Base-by-base conservation (phyloP, 2,797 vertebrate species). In the Microctenopoma stevenorrisi region DNA sequence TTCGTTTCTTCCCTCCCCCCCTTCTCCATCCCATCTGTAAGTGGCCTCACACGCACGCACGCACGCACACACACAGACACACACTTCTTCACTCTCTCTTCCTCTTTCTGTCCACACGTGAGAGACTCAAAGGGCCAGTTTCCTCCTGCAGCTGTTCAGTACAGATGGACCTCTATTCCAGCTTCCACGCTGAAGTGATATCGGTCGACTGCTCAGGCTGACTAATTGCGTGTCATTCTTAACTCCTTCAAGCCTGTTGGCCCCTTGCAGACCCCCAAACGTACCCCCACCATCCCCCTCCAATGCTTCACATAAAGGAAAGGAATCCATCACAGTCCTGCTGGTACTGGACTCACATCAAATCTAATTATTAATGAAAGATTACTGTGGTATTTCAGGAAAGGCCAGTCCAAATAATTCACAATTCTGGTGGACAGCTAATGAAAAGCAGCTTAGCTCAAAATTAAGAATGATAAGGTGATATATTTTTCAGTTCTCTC, bases 201-300 rank as follows among this genome's bases (percentile, higher is more conserved):
- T 94, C 86, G 89, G 75, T 88, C 81, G 82, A 89, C 85, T 84
- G 67, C 91, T 83, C 81, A 76, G 90, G 88, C 88, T 93, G 92
- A 90, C 80, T 94, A 95, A 96, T 95, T 94, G 89, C 85, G 74
- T 89, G 91, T 95, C 91, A 92, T 93, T 95, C 87, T 86, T 86
- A 89, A 94, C 90, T 94, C 86, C 92, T 93, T 90, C 82, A 87
- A 91, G 94, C 94, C 93, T 76, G 85, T 87, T 93, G 91, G 88
- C 91, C 86, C 82, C 82, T 58, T 2, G 15, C 79, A 70, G 57
- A 84, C 79, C 60, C 83, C 83, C 82, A 72, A 78, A 90, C 90
- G 44, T 88, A 88, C 89, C 55, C 50, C 55, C 11, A 3, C 43
- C 37, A 28, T 64, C 53, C 64, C 78, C 58, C 75, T 69, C 78